phyloP scores from a whole-genome alignment of 2,797 vertebrate genomes.

The Morus bassanus region DNA sequence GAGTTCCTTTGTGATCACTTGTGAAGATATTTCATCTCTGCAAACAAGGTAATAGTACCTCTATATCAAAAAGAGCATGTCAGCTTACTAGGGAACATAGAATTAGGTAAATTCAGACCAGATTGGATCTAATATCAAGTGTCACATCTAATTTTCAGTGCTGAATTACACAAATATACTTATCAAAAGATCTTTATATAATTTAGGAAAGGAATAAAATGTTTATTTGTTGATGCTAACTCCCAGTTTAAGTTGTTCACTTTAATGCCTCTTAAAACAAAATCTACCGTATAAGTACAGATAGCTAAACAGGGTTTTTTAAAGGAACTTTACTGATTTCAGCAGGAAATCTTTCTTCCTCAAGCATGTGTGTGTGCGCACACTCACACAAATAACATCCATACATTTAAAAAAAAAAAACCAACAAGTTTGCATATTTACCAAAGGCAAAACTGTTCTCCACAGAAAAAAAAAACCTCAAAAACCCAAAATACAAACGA shows the following conservation, averaged over 20 bases:
- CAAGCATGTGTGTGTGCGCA: not conserved
- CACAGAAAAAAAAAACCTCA: not conserved
- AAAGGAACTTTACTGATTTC: not conserved
- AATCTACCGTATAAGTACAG: not conserved
- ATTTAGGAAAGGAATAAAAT: not conserved
- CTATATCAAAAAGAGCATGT: not conserved
- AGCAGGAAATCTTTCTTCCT: not conserved
- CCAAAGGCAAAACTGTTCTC: not conserved
- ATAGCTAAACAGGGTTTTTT: not conserved
- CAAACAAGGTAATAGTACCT: not conserved
- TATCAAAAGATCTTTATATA: not conserved
- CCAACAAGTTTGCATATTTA: not conserved
- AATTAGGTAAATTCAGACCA: conserved; percentile 16
- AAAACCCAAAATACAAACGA: not conserved
- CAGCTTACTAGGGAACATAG: not conserved
- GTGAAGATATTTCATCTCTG: not conserved
- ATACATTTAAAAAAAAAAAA: not conserved
- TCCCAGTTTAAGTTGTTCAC: not conserved
- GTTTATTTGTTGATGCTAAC: not conserved
- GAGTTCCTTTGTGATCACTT: not conserved
- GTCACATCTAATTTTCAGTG: not conserved
- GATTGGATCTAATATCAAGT: not conserved
- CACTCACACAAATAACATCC: not conserved
- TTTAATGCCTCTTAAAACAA: not conserved
- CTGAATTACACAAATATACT: not conserved